These are phyloP conservation scores for Onthophagus taurus DNA, from an alignment of 1,140 invertebrate species.

Conservation along the genomic window DNA sequence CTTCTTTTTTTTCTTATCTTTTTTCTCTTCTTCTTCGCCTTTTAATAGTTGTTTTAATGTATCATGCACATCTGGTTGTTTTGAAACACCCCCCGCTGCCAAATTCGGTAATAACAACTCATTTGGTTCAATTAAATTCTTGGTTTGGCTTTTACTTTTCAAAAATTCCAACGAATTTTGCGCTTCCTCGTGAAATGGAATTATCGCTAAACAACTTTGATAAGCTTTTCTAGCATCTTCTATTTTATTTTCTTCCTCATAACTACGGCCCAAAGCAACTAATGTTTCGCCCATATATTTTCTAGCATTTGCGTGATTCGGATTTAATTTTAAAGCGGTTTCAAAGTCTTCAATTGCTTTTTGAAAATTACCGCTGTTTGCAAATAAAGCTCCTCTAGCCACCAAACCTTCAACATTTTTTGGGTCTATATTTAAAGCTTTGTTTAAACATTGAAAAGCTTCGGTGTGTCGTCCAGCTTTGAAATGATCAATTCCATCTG, in stretches of 20 bases:
- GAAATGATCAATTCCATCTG: slow-evolving; percentile 88
- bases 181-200: slow-evolving; percentile 76
- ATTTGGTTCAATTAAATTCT: slow-evolving; percentile 48
- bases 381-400: slow-evolving; percentile 85
- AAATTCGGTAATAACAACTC: slow-evolving; percentile 46
- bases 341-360: slow-evolving; percentile 94
- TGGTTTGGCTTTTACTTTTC: slow-evolving; percentile 52
- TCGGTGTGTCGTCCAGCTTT: slow-evolving; percentile 83
- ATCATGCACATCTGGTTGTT: slow-evolving; percentile 50
- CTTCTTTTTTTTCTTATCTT: slow-evolving; percentile 63
- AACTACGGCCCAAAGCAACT: slow-evolving; percentile 72
- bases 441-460: slow-evolving; percentile 91
- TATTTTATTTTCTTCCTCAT: slow-evolving; percentile 74
- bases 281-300: slow-evolving; percentile 92
- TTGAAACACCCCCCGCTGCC: slow-evolving; percentile 29
- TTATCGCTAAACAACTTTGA: slow-evolving; percentile 67
- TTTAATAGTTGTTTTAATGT: slow-evolving; percentile 53
- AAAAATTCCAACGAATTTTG: slow-evolving; percentile 69
- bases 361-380: slow-evolving; percentile 86
- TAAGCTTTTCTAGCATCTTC: slow-evolving; percentile 79
- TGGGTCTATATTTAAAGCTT: slow-evolving; percentile 84
- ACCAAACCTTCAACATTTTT: slow-evolving; percentile 90
- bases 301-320: slow-evolving; percentile 83
- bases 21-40: slow-evolving; percentile 49
- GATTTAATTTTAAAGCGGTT: slow-evolving; percentile 76